These are phyloP conservation scores for Riparia riparia DNA, from an alignment of 2,113 vertebrate genomes.

Conservation along the genomic window DNA sequence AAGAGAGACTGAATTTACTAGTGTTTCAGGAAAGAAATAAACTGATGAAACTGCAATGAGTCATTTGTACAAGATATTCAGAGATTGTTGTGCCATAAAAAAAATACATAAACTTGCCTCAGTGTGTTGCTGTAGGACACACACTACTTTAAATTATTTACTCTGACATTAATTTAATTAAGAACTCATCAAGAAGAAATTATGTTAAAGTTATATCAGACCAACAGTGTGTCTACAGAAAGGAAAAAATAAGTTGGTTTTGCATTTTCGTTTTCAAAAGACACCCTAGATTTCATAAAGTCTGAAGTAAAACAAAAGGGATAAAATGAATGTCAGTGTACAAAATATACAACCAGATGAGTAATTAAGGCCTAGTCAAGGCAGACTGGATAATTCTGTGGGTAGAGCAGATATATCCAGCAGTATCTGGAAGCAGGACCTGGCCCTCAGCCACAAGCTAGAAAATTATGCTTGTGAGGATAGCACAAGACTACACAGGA, in stretches of 20 bases:
- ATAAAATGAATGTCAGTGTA: not conserved
- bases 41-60: not conserved
- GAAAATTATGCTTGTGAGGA: accelerated
- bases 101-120: not conserved
- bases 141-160: not conserved
- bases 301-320: not conserved
- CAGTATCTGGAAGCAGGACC: not conserved
- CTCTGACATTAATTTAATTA: not conserved
- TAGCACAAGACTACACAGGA: not conserved
- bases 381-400: not conserved
- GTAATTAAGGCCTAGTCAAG: not conserved
- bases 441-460: not conserved
- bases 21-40: not conserved
- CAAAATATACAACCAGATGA: not conserved
- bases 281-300: not conserved
- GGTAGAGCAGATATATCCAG: not conserved
- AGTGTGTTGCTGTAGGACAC: not conserved
- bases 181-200: not conserved
- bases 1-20: not conserved
- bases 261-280: not conserved
- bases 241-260: not conserved
- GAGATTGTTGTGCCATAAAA: not conserved
- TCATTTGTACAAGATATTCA: not conserved
- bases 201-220: not conserved
- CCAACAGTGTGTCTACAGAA: not conserved